These are phyloP conservation scores for Jacana jacana DNA, from an alignment of 2,113 vertebrate species.

Conservation along the genomic window DNA sequence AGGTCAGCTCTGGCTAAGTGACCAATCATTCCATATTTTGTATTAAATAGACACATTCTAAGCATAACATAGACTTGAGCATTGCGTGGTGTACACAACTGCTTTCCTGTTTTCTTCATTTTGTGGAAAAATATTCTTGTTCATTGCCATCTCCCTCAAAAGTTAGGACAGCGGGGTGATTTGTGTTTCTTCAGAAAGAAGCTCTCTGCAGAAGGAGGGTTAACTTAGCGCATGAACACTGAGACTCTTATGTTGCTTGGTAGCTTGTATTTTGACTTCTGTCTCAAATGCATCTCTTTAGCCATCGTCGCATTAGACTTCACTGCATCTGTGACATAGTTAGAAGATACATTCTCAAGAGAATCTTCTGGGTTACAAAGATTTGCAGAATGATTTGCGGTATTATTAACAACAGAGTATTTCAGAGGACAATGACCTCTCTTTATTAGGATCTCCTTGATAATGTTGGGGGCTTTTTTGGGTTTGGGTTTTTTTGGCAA, in stretches of 20 bases:
- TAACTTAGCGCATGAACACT: not conserved
- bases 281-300: not conserved
- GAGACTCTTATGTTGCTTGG: not conserved
- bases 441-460: not conserved
- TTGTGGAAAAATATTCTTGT: not conserved
- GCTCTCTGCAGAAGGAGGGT: not conserved
- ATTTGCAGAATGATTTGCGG: not conserved
- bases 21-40: not conserved
- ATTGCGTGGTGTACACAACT: not conserved
- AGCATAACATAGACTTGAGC: not conserved
- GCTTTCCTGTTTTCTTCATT: not conserved
- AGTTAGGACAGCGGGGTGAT: not conserved
- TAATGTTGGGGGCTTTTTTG: not conserved
- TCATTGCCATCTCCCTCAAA: not conserved
- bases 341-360: not conserved
- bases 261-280: not conserved
- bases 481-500: not conserved
- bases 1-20: not conserved
- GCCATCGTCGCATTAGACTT: not conserved
- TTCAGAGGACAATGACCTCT: not conserved
- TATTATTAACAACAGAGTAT: not conserved
- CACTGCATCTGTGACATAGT: not conserved
- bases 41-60: not conserved
- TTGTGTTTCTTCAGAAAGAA: not conserved
- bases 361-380: not conserved